These are phyloP conservation scores for Neosilurus hyrtlii DNA, from an alignment of 2,797 vertebrate species.

Conservation along the genomic window DNA sequence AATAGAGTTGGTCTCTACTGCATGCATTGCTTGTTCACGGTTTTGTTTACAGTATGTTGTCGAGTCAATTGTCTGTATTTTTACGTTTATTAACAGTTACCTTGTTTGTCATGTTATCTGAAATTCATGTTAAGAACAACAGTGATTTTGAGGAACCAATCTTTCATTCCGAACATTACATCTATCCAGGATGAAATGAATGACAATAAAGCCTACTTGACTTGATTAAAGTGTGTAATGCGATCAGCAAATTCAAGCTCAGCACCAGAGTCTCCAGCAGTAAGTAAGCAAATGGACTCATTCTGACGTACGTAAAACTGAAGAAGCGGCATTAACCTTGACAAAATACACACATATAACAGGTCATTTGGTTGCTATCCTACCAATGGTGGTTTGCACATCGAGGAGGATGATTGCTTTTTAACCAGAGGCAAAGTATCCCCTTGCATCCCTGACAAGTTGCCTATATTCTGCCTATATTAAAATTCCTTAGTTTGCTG, in stretches of 20 bases:
- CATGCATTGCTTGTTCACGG: neutral
- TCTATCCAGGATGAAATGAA: neutral
- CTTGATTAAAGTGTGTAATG: neutral
- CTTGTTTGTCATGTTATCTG: neutral
- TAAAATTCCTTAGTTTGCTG: neutral
- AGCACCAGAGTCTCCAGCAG: slow-evolving; percentile 4
- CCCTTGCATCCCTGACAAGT: neutral
- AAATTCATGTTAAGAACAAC: neutral
- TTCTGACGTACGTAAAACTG: neutral
- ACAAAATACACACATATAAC: neutral
- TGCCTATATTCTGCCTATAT: neutral
- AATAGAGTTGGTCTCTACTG: neutral
- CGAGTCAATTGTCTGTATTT: neutral
- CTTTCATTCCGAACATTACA: neutral
- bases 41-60: neutral
- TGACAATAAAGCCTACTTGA: neutral
- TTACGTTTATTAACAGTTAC: neutral
- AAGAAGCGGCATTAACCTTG: neutral
- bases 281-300: neutral
- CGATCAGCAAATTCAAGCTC: neutral
- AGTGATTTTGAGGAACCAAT: neutral
- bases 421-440: slow-evolving; percentile 1
- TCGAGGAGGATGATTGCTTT: neutral
- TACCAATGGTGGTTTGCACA: neutral
- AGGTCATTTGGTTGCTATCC: neutral